These are phyloP conservation scores for Thaumetopoea pityocampa DNA, from an alignment of 1,140 invertebrate genomes.

Conservation along the genomic window DNA sequence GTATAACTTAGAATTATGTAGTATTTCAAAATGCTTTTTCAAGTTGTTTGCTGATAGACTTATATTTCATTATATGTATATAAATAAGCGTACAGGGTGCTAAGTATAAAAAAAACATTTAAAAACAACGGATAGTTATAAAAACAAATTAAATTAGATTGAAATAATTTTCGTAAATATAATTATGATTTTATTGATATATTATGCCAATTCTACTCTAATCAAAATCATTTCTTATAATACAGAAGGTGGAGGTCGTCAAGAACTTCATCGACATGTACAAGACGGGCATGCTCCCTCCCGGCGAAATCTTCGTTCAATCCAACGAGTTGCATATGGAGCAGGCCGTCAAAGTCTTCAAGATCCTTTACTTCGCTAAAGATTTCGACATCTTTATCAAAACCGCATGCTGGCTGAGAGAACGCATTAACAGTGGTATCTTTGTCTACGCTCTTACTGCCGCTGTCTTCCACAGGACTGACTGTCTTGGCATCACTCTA, in stretches of 20 bases:
- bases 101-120: no score
- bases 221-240: neutral
- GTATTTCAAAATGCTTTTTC: no score
- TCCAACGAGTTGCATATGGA: constrained; percentile 73
- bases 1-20: no score
- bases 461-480: constrained; percentile 78
- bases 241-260: constrained; percentile 58
- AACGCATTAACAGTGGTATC: constrained; percentile 79
- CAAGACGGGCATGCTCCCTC: constrained; percentile 68
- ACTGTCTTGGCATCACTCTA: constrained; percentile 77
- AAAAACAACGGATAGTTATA: no score
- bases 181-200: neutral
- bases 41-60: no score
- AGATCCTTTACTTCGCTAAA: constrained; percentile 79
- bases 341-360: constrained; percentile 77
- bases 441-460: constrained; percentile 79
- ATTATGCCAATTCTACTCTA: no score
- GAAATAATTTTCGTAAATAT: no score
- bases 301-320: constrained; percentile 76
- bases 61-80: no score
- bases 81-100: no score
- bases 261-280: constrained; percentile 48
- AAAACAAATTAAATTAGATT: no score
- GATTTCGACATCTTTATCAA: constrained; percentile 81
- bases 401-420: constrained; percentile 79